Percentiles rank a stretch among this genome's conserved stretches.
These are phyloP conservation scores for Zeus faber DNA, from an alignment of 2,113 vertebrate genomes.

Conservation along the genomic window DNA sequence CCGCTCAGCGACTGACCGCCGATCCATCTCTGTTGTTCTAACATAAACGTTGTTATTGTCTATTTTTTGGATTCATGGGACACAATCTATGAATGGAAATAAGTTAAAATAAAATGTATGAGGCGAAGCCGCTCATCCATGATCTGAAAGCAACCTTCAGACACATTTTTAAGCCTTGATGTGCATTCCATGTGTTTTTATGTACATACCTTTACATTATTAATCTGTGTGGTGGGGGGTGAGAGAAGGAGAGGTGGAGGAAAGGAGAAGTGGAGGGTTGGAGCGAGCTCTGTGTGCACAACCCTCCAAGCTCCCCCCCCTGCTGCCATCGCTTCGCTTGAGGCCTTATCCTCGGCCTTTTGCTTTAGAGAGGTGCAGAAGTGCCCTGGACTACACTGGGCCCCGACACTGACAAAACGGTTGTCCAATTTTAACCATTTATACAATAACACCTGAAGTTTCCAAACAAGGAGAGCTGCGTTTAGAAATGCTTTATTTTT, in stretches of 20 bases:
- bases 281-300: slow-evolving; percentile 8
- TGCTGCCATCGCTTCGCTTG: slow-evolving; percentile 19
- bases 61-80: too few species aligned
- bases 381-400: too few species aligned
- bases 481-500: too few species aligned
- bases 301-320: slow-evolving; percentile 13
- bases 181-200: slow-evolving; percentile 26
- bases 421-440: too few species aligned
- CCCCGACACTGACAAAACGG: too few species aligned
- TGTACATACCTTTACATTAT: slow-evolving; percentile 40
- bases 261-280: slow-evolving; percentile 31
- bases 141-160: not conserved
- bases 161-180: slow-evolving; percentile 22
- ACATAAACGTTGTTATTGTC: not conserved
- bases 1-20: slow-evolving; percentile 32
- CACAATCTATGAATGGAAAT: too few species aligned
- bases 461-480: too few species aligned
- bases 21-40: not conserved
- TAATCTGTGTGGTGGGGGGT: slow-evolving; percentile 23
- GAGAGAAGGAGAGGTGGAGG: slow-evolving; percentile 52
- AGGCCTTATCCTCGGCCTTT: not conserved
- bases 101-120: too few species aligned
- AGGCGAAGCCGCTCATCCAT: too few species aligned
- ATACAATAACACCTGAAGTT: too few species aligned
- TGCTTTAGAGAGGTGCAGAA: too few species aligned